These are phyloP conservation scores for Panagrolaimus sp. DNA, from an alignment of 1,140 invertebrate species.

Conservation along the genomic window DNA sequence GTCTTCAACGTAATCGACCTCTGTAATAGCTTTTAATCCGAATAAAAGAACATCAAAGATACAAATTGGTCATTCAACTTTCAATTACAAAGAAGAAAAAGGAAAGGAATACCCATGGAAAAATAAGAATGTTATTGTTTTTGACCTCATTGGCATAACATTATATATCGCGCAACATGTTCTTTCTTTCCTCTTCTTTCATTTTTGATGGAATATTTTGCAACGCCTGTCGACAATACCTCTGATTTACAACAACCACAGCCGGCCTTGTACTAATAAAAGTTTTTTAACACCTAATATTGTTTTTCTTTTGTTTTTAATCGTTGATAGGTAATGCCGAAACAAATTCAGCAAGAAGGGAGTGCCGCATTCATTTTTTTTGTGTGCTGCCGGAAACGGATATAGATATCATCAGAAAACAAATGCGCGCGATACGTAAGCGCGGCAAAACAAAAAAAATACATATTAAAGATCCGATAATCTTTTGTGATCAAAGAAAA, in stretches of 20 bases:
- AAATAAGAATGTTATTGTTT: neutral
- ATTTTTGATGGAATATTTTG: neutral
- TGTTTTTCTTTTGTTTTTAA: neutral
- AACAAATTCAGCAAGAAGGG: neutral
- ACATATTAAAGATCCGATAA: no score
- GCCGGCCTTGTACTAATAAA: conserved; percentile 13
- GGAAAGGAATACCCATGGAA: neutral
- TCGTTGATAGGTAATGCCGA: neutral
- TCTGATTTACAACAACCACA: conserved; percentile 5
- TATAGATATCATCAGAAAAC: no score
- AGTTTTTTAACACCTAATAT: conserved; percentile 1
- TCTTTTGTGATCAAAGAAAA: no score
- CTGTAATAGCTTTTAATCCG: conserved; percentile 8
- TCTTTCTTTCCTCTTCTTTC: neutral
- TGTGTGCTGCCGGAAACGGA: no score
- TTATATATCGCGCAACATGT: conserved; percentile 9
- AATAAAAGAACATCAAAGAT: conserved; percentile 3
- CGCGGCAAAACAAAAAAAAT: no score
- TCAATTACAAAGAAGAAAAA: neutral
- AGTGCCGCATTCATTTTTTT: no score
- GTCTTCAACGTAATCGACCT: neutral
- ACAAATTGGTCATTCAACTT: neutral
- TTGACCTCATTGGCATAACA: conserved; percentile 13
- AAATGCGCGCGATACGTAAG: no score
- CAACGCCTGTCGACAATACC: conserved; percentile 13